Conservation (phyloP, 1,140 invertebrate genomes). For the Drosophila kikkawai region DNA sequence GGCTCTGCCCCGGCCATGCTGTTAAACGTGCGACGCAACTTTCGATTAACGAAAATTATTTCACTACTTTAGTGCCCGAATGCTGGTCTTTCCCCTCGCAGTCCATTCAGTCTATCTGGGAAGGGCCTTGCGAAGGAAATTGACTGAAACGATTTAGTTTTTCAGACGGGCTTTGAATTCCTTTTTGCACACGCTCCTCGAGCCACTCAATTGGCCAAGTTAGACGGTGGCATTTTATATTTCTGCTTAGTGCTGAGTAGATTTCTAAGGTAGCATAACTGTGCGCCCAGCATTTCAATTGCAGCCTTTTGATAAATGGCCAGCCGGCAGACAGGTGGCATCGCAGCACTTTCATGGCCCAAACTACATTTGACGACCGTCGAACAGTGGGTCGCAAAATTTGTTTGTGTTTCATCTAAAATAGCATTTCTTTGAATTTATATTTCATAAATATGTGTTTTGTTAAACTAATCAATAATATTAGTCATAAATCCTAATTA, state of each 20-base stretch:
- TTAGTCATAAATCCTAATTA: no score
- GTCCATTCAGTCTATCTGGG: background rate
- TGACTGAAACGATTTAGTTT: constrained; percentile 66
- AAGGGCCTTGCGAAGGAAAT: constrained; percentile 12
- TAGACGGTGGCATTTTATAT: constrained; percentile 37
- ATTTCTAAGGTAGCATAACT: constrained; percentile 69
- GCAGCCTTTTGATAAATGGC: constrained; percentile 77
- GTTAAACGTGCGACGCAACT: constrained; percentile 79
- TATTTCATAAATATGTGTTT: background rate
- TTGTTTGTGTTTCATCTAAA: background rate
- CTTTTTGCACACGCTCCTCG: constrained; percentile 49
- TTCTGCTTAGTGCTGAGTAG: constrained; percentile 41
- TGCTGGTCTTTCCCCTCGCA: constrained; percentile 21
- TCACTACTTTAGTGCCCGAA: constrained; percentile 75
- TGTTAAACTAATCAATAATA: no score
- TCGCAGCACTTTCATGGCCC: constrained; percentile 65
- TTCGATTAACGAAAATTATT: constrained; percentile 82
- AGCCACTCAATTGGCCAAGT: constrained; percentile 55
- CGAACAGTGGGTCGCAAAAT: background rate
- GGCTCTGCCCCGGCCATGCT: constrained; percentile 38
- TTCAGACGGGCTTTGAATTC: constrained; percentile 55
- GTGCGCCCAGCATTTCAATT: constrained; percentile 74
- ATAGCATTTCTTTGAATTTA: background rate
- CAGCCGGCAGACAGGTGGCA: constrained; percentile 50
- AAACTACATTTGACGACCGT: constrained; percentile 64